Conservation (phyloP, 2,888 invertebrate genomes). For the Agrotis clavis region DNA sequence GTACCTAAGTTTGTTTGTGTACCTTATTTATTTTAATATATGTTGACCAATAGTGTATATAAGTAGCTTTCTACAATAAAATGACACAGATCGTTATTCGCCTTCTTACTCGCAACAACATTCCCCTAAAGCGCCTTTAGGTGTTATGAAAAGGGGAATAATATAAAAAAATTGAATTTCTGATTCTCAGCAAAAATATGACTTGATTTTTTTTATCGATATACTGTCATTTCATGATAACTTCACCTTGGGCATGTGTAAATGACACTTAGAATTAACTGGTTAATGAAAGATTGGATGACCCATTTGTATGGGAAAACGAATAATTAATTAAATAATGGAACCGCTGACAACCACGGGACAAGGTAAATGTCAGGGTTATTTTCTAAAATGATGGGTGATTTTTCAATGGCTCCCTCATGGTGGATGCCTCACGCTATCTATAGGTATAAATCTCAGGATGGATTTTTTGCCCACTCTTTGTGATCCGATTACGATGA, state of each 20-base stretch:
- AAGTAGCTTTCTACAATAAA: no score
- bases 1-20: no score
- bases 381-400: constrained; percentile 7
- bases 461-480: not conserved
- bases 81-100: no score
- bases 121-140: no score
- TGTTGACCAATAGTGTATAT: no score
- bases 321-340: constrained; percentile 32
- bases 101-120: no score
- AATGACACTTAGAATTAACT: constrained; percentile 36
- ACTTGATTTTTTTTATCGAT: not conserved
- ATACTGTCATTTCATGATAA: not conserved
- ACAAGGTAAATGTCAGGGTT: not conserved
- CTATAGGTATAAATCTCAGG: not conserved
- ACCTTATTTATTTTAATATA: no score
- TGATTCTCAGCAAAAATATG: not conserved
- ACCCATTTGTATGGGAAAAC: constrained; percentile 11
- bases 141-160: no score
- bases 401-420: not conserved
- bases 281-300: constrained; percentile 5
- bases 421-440: not conserved
- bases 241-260: not conserved
- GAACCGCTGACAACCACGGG: not conserved
- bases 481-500: constrained; percentile 9
- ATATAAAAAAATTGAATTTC: no score